Percentiles rank a stretch among this genome's conserved stretches.
These are phyloP conservation scores for Drosophila tsacasi DNA, from an alignment of 1,140 invertebrate species.

Conservation along the genomic window DNA sequence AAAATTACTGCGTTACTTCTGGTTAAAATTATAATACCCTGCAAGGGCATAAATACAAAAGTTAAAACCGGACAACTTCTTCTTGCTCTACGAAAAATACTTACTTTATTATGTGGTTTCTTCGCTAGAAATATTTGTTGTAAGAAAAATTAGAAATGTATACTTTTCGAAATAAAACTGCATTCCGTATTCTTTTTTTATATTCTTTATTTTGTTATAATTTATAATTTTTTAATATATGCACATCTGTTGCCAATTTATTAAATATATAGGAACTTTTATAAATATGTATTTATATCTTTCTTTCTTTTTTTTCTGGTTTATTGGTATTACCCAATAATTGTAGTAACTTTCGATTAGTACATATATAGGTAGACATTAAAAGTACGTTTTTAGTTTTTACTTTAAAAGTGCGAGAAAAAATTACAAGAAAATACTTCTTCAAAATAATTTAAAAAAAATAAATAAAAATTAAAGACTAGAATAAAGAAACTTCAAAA, in stretches of 20 bases:
- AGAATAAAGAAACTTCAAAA: background rate
- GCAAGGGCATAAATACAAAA: no score
- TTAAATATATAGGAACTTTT: constrained; percentile 78
- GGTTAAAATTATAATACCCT: no score
- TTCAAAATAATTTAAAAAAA: background rate
- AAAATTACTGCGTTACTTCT: no score
- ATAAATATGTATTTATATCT: constrained; percentile 66
- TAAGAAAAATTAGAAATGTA: no score
- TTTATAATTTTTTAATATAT: constrained; percentile 78
- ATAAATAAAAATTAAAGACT: background rate
- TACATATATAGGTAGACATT: constrained; percentile 38
- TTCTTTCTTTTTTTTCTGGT: constrained; percentile 22
- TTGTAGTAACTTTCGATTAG: constrained; percentile 64
- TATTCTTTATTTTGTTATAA: constrained; percentile 50
- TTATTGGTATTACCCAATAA: constrained; percentile 57
- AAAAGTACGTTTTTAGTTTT: constrained; percentile 17
- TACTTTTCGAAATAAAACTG: background rate
- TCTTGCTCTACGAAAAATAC: no score
- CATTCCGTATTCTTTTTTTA: background rate
- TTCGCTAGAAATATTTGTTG: no score
- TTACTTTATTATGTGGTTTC: no score
- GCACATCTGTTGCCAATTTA: constrained; percentile 73
- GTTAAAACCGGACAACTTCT: no score
- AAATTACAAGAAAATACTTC: background rate
- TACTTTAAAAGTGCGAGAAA: constrained; percentile 4